These are phyloP conservation scores for Tiaroga cobitis DNA, from an alignment of 2,797 vertebrate genomes.

Conservation along the genomic window DNA sequence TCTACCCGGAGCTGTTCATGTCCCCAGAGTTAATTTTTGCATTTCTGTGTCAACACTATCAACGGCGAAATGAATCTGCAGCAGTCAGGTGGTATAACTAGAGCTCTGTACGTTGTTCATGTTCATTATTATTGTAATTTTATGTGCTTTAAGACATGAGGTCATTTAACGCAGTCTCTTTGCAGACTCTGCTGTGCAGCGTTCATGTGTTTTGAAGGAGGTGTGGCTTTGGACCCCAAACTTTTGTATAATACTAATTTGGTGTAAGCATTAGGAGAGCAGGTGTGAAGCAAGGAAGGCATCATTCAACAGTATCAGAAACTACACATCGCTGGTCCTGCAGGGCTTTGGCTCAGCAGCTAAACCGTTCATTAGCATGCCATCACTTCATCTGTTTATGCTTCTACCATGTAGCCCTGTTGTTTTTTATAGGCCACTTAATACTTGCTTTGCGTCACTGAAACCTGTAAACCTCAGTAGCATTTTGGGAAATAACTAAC, in stretches of 20 bases:
- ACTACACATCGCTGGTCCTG: slow-evolving; percentile 11
- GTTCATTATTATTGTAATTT: too few species aligned
- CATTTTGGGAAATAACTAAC: not conserved
- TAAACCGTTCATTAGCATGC: slow-evolving; percentile 26
- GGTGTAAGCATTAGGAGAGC: not conserved
- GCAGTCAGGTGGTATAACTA: not conserved
- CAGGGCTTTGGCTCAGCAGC: slow-evolving; percentile 13
- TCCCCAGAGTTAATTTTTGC: not conserved
- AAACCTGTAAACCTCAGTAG: not conserved
- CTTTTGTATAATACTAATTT: not conserved
- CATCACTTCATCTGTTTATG: slow-evolving; percentile 11
- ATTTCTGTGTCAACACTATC: not conserved
- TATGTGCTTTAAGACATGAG: not conserved
- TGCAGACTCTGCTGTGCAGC: not conserved
- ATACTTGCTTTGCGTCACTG: not conserved
- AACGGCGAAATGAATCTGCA: not conserved
- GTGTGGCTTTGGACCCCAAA: too few species aligned
- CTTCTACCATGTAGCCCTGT: not conserved
- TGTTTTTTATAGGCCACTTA: slow-evolving; percentile 1
- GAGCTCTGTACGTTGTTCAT: too few species aligned
- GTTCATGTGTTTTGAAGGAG: too few species aligned
- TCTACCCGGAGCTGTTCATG: not conserved
- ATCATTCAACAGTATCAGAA: slow-evolving; percentile 2
- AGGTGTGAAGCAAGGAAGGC: slow-evolving; percentile 19
- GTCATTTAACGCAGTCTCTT: not conserved